phyloP scores from a whole-genome alignment of 1,140 invertebrate species.

The Campoletis sonorensis region DNA sequence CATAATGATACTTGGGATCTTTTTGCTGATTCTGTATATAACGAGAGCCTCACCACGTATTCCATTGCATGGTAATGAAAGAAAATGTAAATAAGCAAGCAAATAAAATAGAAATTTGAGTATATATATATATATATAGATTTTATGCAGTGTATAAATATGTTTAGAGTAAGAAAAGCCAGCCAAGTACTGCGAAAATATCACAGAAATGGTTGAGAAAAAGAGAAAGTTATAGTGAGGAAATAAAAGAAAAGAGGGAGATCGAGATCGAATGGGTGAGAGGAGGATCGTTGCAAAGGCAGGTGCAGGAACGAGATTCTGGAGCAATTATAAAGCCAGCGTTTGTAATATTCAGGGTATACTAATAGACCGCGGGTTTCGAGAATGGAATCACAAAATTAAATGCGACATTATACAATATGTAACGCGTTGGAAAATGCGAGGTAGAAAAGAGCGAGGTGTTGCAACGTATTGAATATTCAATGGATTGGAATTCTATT shows the following conservation, averaged over 20 bases:
- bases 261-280: not conserved
- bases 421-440: not conserved
- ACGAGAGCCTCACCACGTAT: too few species aligned
- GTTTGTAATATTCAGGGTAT: constrained; percentile 23
- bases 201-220: not conserved
- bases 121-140: not conserved
- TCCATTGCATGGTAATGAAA: not conserved
- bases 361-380: constrained; percentile 24
- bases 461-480: too few species aligned
- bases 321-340: not conserved
- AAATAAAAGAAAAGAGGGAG: not conserved
- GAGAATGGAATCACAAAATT: constrained; percentile 14
- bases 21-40: too few species aligned
- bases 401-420: constrained; percentile 14
- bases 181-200: not conserved
- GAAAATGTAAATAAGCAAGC: not conserved
- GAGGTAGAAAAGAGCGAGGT: too few species aligned
- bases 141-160: not conserved
- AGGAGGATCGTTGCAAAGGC: not conserved
- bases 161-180: not conserved
- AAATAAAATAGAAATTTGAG: too few species aligned
- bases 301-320: not conserved
- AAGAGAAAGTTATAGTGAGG: not conserved
- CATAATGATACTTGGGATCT: too few species aligned
- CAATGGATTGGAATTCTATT: too few species aligned